Conservation (phyloP, 2,797 vertebrate species). For the Gila robusta region DNA sequence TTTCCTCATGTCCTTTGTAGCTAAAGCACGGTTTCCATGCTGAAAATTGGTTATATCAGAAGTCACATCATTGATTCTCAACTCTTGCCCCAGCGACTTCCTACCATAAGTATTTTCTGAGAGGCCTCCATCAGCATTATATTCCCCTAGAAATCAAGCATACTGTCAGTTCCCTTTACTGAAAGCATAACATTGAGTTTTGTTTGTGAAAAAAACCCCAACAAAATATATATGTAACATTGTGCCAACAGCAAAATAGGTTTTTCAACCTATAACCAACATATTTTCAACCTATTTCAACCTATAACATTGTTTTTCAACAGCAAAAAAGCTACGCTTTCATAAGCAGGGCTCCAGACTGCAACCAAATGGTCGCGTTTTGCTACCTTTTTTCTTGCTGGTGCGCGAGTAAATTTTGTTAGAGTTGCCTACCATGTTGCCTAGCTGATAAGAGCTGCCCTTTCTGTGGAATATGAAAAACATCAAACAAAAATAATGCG, state of each 20-base stretch:
- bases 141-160: conserved; percentile 82
- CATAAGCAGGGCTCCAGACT: background rate
- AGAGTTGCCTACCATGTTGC: too few relatives aligned
- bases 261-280: too few relatives aligned
- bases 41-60: conserved; percentile 95
- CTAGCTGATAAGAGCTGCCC: too few relatives aligned
- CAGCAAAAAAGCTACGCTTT: background rate
- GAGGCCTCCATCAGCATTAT: conserved; percentile 94
- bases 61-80: conserved; percentile 99
- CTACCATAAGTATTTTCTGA: conserved; percentile 99
- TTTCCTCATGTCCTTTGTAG: conserved; percentile 99
- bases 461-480: too few relatives aligned
- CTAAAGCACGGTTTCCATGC: conserved; percentile 99
- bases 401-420: too few relatives aligned
- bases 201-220: background rate
- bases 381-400: too few relatives aligned
- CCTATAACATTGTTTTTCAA: too few relatives aligned
- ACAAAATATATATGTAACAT: background rate
- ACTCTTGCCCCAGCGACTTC: conserved; percentile 99
- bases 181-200: background rate
- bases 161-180: background rate
- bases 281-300: too few relatives aligned
- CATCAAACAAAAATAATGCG: too few relatives aligned
- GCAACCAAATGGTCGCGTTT: too few relatives aligned
- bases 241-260: background rate